A percentile compares a stretch with the other conserved stretches of the same genome.
phyloP scores from a whole-genome alignment of 2,888 invertebrate species.

The Ectobius pallidus region DNA sequence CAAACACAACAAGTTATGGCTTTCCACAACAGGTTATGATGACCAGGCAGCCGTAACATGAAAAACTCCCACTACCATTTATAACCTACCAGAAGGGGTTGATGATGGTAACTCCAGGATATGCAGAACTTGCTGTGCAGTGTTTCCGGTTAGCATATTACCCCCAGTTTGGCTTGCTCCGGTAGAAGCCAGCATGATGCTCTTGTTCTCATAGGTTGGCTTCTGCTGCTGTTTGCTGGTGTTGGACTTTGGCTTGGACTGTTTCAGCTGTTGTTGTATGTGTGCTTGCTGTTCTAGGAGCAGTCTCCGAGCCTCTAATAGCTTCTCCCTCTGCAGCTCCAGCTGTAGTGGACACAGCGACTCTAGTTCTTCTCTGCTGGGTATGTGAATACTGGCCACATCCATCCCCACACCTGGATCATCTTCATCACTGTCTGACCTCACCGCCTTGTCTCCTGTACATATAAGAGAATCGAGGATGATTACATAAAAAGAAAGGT shows the following conservation, averaged over 20 bases:
- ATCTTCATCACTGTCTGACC: conserved; percentile 9
- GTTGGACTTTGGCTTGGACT: background rate
- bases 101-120: conserved; percentile 29
- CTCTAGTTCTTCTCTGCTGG: conserved; percentile 23
- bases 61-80: too few species aligned
- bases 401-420: background rate
- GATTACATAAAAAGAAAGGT: too few species aligned
- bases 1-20: too few species aligned
- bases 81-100: conserved; percentile 26
- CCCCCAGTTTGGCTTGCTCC: background rate
- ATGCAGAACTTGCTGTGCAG: conserved; percentile 25
- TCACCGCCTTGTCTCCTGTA: too few species aligned
- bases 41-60: too few species aligned
- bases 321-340: conserved; percentile 24
- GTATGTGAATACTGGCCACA: conserved; percentile 31
- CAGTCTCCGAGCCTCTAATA: conserved; percentile 9
- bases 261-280: background rate
- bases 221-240: background rate
- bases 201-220: background rate
- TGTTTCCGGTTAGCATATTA: conserved; percentile 45
- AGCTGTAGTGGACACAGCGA: conserved; percentile 9
- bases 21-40: too few species aligned
- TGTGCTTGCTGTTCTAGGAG: background rate
- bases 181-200: background rate
- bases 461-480: too few species aligned